phyloP scores from a whole-genome alignment of 2,888 invertebrate genomes.

The Tipula helvola region DNA sequence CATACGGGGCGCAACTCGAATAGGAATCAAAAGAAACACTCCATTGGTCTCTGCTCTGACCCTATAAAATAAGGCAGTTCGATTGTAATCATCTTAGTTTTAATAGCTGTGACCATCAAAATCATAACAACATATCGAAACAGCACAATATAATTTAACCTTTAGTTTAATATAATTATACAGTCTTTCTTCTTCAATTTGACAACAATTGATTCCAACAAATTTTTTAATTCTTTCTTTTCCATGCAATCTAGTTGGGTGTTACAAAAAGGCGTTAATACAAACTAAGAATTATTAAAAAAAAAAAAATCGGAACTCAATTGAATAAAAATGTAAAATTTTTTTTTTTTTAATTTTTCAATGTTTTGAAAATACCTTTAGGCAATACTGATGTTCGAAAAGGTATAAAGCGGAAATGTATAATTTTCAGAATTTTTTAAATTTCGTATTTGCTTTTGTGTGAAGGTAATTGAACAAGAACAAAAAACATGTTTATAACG shows the following conservation, averaged over 20 bases:
- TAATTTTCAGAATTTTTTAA: neutral
- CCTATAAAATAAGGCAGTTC: no score
- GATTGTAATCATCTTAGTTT: no score
- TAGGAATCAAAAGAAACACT: no score
- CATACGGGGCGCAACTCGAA: no score
- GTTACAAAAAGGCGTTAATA: neutral
- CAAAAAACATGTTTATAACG: neutral
- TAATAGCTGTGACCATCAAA: no score
- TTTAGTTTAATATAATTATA: neutral
- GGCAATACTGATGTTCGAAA: neutral
- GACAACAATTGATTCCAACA: neutral
- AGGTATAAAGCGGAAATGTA: neutral
- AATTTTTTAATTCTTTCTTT: neutral
- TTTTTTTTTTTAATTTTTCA: neutral
- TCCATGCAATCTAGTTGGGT: neutral
- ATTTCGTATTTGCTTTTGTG: neutral
- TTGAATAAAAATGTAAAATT: neutral
- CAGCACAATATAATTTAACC: neutral
- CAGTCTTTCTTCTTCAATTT: neutral
- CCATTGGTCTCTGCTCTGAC: no score
- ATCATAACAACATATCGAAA: no score
- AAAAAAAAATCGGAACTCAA: neutral
- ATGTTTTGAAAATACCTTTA: neutral
- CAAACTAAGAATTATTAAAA: neutral
- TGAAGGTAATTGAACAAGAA: neutral